Conservation (phyloP, 2,113 vertebrate species). For the Ictalurus punctatus region DNA sequence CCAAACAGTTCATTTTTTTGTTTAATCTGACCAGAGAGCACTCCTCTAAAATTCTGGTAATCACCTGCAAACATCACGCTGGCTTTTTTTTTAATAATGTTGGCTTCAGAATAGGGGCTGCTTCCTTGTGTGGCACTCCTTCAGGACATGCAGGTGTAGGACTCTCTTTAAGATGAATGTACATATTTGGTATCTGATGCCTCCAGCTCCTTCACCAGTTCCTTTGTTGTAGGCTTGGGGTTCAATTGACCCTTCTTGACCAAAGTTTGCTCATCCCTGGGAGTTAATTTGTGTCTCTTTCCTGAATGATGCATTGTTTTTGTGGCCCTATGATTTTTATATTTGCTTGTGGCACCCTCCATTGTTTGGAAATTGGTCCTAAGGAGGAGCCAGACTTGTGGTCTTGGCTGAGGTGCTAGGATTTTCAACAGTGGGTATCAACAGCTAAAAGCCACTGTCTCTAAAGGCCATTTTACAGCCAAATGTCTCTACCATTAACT, state of each 20-base stretch:
- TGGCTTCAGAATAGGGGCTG: not conserved
- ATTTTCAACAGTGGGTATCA: not conserved
- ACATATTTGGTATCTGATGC: not conserved
- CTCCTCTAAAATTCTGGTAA: not conserved
- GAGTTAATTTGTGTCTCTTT: not conserved
- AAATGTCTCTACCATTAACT: not conserved
- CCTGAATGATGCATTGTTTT: not conserved
- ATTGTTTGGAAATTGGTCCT: not conserved
- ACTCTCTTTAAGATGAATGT: not conserved
- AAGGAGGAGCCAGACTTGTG: not conserved
- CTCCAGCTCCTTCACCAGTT: not conserved
- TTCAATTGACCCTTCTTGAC: not conserved
- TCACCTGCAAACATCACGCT: too few species aligned
- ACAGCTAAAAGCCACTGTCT: not conserved
- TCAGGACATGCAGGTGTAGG: not conserved
- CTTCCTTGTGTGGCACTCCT: not conserved
- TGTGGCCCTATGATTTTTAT: not conserved
- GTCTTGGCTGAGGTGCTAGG: not conserved
- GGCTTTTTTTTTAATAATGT: not conserved
- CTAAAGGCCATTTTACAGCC: not conserved
- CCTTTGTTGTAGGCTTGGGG: not conserved
- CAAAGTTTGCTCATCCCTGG: not conserved
- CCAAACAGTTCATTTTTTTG: not conserved
- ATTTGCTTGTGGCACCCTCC: not conserved
- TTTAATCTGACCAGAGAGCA: not conserved